phyloP scores from a whole-genome alignment of 2,888 invertebrate genomes.

The Agriopis aurantiaria region DNA sequence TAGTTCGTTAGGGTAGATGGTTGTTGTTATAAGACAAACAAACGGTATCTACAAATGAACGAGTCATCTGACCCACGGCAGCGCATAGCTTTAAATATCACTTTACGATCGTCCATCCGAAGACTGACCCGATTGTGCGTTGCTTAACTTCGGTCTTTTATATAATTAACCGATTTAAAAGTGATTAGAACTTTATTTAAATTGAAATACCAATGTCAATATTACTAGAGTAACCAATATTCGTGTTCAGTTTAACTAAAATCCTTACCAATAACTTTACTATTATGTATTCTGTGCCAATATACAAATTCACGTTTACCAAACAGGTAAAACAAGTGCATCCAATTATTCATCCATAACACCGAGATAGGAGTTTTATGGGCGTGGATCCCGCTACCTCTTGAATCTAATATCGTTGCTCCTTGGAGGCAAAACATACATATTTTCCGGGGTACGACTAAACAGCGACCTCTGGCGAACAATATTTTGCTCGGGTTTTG shows the following conservation, averaged over 20 bases:
- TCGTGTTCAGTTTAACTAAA: not conserved
- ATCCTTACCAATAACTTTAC: not conserved
- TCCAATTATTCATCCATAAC: conserved; percentile 48
- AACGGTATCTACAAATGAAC: too few relatives aligned
- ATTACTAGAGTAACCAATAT: too few relatives aligned
- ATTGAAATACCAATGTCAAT: not conserved
- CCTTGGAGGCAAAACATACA: conserved; percentile 71
- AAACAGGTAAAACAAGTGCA: conserved; percentile 38
- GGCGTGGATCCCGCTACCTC: conserved; percentile 57
- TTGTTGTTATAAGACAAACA: too few relatives aligned
- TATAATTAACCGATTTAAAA: too few relatives aligned
- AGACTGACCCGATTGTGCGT: too few relatives aligned
- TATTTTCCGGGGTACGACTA: conserved; percentile 70
- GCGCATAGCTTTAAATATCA: too few relatives aligned
- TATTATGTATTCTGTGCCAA: too few relatives aligned
- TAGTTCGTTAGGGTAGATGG: too few relatives aligned
- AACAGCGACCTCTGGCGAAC: conserved; percentile 79
- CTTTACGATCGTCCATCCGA: too few relatives aligned
- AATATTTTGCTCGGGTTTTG: conserved; percentile 79
- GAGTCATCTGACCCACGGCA: too few relatives aligned
- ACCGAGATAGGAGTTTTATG: conserved; percentile 51
- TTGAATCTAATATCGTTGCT: conserved; percentile 74
- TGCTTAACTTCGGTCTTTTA: too few relatives aligned
- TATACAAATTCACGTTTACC: conserved; percentile 10
- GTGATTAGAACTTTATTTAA: not conserved